Evolutionary conservation across 2,113 vertebrate genomes (phyloP), one percentile per base, ranked within the genome.

Genomic region (Tangachromis dhanisi): DNA sequence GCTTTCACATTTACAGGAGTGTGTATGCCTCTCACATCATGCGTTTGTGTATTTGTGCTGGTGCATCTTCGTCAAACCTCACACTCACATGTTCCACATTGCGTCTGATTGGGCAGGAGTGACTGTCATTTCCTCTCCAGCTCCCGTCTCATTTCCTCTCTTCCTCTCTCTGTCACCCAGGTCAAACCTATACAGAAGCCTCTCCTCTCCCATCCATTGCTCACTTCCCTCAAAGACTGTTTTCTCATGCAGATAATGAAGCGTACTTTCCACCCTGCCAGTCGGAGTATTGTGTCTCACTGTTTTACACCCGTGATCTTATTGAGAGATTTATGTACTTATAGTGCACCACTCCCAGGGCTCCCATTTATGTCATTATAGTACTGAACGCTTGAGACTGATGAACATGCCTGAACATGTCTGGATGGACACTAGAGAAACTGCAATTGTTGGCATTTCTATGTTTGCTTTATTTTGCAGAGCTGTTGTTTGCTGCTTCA

Each of bases 91-190:
- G 89, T 93, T 91, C 85, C 87, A 89, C 73, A 83, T 66, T 40
- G 84, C 8, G 16, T 86, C 35, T 92, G 90, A 94, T 95, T 91
- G 92, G 86, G 2, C 84, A 83, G 81, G 73, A 89, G 92, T 91
- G 85, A 91, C 90, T 83, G 90, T 91, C 92, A 92, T 93, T 94
- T 96, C 95, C 95, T 92, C 81, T 90, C 87, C 90, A 40, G 86
- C 86, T 92, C 83, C 90, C 2, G 81, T 91, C 92, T 96, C 91
- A 94, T 93, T 94, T 94, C 88, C 92, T 90, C 19, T 47, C 80
- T 89, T 91, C 91, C 90, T 89, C 83, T 79, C 86, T 16, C 40
- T 40, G 82, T 86, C 86, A 76, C 63, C 61, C 89, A 38, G 95
- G 93, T 94, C 95, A 95, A 59, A 89, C 90, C 54, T 86, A 85